Evolutionary conservation across 2,888 invertebrate genomes (phyloP), one percentile per base, ranked within the genome.

Genomic region (Torymus aiolomorphi): DNA sequence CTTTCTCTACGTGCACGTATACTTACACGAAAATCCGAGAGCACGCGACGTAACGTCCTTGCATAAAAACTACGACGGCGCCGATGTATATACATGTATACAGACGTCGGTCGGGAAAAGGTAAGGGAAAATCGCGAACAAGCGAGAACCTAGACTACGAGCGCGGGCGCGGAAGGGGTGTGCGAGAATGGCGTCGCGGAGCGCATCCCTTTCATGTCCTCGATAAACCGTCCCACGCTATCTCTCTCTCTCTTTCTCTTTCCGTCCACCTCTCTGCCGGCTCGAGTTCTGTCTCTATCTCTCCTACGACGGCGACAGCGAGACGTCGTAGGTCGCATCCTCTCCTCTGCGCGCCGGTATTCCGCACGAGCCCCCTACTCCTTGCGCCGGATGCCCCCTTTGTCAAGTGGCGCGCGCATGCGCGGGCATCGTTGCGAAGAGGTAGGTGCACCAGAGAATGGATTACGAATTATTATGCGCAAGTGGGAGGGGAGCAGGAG

Each of bases 171-270:
- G 10, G 65, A 14, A 81, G 42, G 42, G 42, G 42, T 42, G 42
- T 82, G 85, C 83, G 85, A 87, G 87, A 85, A 87, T 86, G 87
- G 87, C 87, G 85, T 86, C 57, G 18, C 49, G 86, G 81, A 83
- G 84, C 84, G 84, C 86, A 84, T 83, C 84, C 83, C 85, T 84
- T 84, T 86, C 85, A 83, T 83, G 84, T 85, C 83, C 82, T 82
- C 82, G 83, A 80, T 82, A 83, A 85, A 83, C 83, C 83, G 83
- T 83, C 82, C 80, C 83, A 20, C 13, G 14, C 62, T 63, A 63
- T 54, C 52, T 52, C 49, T 54, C n/a, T 52, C 69, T 20, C 14
- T 12, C 42, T 66, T n/a, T 12, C 18, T 56, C 57, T 2, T 42
- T 42, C 42, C 42, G 8, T 42, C 42, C 42, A 8, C 8, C 42